phyloP scores from a whole-genome alignment of 2,888 invertebrate genomes.

The Phyto melanocephala region DNA sequence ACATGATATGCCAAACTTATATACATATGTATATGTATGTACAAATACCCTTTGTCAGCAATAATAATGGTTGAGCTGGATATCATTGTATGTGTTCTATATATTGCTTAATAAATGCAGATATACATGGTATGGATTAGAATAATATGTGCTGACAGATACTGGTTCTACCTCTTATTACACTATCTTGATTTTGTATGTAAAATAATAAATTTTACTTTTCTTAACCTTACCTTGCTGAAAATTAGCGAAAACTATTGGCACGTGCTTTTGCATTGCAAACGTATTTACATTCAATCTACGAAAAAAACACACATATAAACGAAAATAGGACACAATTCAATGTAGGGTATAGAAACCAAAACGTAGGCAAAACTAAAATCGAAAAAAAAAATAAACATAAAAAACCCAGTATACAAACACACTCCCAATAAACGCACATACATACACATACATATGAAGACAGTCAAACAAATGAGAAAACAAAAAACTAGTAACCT shows the following conservation, averaged over 20 bases:
- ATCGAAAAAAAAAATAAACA: background rate
- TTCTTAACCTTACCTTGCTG: too few relatives aligned
- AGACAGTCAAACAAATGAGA: conserved; percentile 2
- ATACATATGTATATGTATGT: too few relatives aligned
- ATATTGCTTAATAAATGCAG: too few relatives aligned
- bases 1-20: too few relatives aligned
- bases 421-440: background rate
- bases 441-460: background rate
- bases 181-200: too few relatives aligned
- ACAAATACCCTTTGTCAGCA: too few relatives aligned
- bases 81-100: too few relatives aligned
- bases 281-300: background rate
- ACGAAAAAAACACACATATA: background rate
- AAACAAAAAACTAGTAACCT: conserved; percentile 46
- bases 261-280: background rate
- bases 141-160: too few relatives aligned
- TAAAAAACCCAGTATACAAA: conserved; percentile 1
- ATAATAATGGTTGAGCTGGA: too few relatives aligned
- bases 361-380: conserved; percentile 34
- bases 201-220: too few relatives aligned
- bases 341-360: conserved; percentile 22
- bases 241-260: background rate
- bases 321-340: background rate
- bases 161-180: too few relatives aligned
- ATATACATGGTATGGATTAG: too few relatives aligned